Evolutionary conservation across 2,113 vertebrate species (phyloP).

Genomic region (Phocoena sinus): DNA sequence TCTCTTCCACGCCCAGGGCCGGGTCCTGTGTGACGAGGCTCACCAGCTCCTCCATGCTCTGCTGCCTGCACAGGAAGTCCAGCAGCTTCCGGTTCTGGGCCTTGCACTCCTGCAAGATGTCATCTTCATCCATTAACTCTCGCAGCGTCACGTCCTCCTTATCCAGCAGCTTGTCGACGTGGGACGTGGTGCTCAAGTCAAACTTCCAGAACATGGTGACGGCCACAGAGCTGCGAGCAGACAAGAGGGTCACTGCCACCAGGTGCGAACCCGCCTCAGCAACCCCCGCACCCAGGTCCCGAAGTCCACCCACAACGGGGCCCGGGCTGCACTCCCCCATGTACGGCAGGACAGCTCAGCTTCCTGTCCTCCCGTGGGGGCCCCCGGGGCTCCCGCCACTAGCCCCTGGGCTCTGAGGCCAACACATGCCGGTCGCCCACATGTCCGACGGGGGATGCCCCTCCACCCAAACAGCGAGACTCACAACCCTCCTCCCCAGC

Average conservation of each 20-base stretch:
- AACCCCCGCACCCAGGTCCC: rapidly evolving
- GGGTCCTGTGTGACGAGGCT: conserved; percentile 94
- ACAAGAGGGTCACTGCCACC: rapidly evolving
- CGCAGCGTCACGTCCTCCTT: conserved; percentile 93
- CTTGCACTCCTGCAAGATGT: conserved; percentile 97
- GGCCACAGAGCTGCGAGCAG: conserved; percentile 77
- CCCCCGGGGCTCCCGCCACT: neutral
- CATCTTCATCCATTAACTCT: conserved; percentile 97
- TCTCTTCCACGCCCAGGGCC: conserved; percentile 92
- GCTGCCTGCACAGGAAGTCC: conserved; percentile 93
- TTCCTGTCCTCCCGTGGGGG: neutral
- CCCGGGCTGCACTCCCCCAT: too few relatives aligned
- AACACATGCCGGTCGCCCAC: neutral
- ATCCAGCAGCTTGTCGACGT: conserved; percentile 96
- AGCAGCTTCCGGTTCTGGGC: conserved; percentile 95
- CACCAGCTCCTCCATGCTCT: conserved; percentile 96
- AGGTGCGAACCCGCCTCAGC: rapidly evolving
- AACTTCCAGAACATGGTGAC: conserved; percentile 99
- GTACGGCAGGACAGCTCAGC: too few relatives aligned
- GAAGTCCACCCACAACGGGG: neutral
- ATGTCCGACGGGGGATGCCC: neutral
- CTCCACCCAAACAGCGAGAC: neutral
- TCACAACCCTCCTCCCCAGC: neutral
- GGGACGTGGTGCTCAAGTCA: conserved; percentile 94
- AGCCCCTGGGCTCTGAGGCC: neutral